Evolutionary conservation across 2,113 vertebrate genomes (phyloP).

Genomic region (Ictidomys tridecemlineatus): DNA sequence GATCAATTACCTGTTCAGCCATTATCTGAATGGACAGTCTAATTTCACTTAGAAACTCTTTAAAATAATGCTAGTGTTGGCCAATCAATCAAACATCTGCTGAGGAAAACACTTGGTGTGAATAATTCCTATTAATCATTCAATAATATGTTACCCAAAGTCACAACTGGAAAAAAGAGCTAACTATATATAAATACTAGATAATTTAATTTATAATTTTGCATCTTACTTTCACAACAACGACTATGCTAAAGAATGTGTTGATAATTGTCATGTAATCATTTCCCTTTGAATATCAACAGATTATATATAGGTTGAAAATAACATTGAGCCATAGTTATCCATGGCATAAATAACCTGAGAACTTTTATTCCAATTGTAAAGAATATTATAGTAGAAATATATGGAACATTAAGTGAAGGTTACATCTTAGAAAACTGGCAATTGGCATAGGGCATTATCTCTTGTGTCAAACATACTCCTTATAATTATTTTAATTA

Average conservation of each 20-base stretch:
- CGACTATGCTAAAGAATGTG: neutral
- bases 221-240: neutral
- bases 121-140: neutral
- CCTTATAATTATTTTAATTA: neutral
- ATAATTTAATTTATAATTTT: neutral
- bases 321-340: neutral
- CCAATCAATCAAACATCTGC: neutral
- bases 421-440: neutral
- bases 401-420: neutral
- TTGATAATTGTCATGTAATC: neutral
- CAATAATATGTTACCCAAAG: neutral
- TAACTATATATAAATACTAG: neutral
- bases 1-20: neutral
- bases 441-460: neutral
- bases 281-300: neutral
- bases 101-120: neutral
- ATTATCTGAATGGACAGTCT: neutral
- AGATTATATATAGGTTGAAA: neutral
- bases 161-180: neutral
- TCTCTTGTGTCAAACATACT: neutral
- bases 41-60: slow-evolving; percentile 28
- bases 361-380: neutral
- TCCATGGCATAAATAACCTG: neutral
- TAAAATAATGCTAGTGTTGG: neutral
- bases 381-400: neutral